Conservation (phyloP, 2,113 vertebrate species). For the Phyllostomus discolor region DNA sequence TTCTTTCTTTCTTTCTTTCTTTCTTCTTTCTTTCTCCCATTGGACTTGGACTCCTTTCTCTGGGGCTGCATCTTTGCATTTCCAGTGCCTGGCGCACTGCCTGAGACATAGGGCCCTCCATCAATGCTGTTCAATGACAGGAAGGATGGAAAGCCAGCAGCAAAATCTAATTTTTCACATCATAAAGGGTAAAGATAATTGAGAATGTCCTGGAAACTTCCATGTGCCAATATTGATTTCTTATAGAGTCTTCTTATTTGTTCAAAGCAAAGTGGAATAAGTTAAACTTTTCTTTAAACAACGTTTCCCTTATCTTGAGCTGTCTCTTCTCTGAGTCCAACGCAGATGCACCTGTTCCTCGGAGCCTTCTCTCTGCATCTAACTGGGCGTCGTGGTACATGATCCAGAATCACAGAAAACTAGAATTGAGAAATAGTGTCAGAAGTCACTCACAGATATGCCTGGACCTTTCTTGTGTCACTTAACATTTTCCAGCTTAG, state of each 20-base stretch:
- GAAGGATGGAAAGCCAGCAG: neutral
- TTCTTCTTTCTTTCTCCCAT: neutral
- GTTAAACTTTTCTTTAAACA: neutral
- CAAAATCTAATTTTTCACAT: neutral
- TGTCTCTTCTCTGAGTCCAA: neutral
- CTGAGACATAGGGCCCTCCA: neutral
- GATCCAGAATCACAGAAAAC: neutral
- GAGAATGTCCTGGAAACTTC: neutral
- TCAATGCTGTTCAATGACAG: neutral
- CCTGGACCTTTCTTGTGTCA: neutral
- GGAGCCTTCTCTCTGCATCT: neutral
- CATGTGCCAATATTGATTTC: neutral
- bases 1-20: slow-evolving; percentile 21
- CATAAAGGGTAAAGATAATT: neutral
- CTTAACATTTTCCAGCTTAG: slow-evolving; percentile 15
- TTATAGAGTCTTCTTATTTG: slow-evolving; percentile 1
- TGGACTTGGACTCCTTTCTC: neutral
- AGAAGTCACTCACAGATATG: neutral
- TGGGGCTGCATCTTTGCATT: neutral
- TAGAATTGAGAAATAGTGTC: neutral
- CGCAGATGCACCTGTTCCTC: neutral
- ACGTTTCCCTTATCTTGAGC: neutral
- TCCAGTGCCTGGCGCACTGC: neutral
- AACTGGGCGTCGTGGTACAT: neutral
- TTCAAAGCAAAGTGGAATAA: neutral